Conservation (phyloP, 2,888 invertebrate species). For the Torymus auratus region DNA sequence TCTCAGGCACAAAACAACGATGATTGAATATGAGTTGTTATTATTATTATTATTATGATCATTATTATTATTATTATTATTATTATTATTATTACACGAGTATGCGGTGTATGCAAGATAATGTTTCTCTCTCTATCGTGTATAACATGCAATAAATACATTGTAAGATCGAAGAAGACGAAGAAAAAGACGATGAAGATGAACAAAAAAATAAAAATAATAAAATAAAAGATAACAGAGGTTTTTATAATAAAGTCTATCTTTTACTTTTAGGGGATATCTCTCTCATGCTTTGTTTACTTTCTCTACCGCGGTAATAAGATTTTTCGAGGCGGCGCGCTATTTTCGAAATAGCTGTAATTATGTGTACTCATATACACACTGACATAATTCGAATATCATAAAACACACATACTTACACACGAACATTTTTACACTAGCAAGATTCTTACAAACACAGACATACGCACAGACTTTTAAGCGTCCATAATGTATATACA, state of each 20-base stretch:
- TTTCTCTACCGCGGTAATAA: conserved; percentile 13
- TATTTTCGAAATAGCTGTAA: conserved; percentile 52
- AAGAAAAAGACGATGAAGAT: too few species aligned
- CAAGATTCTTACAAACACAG: background rate
- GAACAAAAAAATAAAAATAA: too few species aligned
- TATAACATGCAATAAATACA: too few species aligned
- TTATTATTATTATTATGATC: background rate
- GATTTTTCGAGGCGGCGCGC: conserved; percentile 1
- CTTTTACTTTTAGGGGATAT: conserved; percentile 46
- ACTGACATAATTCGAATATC: background rate
- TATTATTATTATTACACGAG: too few species aligned
- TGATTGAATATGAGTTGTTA: too few species aligned
- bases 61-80: background rate
- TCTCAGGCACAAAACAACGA: conserved; percentile 41
- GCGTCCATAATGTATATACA: background rate
- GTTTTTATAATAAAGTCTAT: conserved; percentile 24
- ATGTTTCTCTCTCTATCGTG: too few species aligned
- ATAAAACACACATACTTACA: background rate
- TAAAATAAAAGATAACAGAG: background rate
- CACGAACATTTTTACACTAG: conserved; percentile 1
- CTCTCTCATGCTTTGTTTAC: conserved; percentile 37
- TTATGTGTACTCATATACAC: conserved; percentile 22
- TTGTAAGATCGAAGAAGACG: too few species aligned
- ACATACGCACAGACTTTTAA: background rate
- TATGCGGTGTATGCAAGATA: too few species aligned